Evolutionary conservation across 2,113 vertebrate species (phyloP), one percentile per base, ranked within the genome.

Genomic region (Lathamus discolor): DNA sequence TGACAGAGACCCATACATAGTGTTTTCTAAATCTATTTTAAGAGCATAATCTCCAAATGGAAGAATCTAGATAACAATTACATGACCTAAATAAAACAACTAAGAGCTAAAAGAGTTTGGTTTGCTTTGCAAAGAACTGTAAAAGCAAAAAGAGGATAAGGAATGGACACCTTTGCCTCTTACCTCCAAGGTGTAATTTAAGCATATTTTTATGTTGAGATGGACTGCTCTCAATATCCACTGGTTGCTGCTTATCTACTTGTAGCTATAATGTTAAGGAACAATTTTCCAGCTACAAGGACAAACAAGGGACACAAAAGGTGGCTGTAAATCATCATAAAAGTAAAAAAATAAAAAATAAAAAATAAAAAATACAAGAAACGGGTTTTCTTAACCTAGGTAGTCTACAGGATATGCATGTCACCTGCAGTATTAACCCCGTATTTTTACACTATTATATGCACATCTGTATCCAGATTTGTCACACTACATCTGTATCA

Each of bases 81-180:
- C 17, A 79, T 64, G 51, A 93, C 66, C 84, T 73, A 91, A 92
- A 93, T 92, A 96, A 80, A 91, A 81, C 19, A 92, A 78, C 51
- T 54, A 68, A 72, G 33, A 52, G 57, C 62, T 88, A 77, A 70
- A 94, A 68, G 14, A 86, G 81, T 67, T 64, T 41, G 27, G 11
- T 43, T 69, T 83, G 33, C 55, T 86, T 74, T 81, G 63, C n/a
- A 83, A 83, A 25, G 28, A 87, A 74, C 44, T 62, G 33, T 37
- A n/a, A 66, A 85, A 85, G 23, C 23, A 27, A 46, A 75, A 12
- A 78, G 6, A 69, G 19, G 61, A 49, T 33, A 77, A 61, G 35
- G 39, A 85, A 77, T 0, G 4, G 48, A 51, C 10, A 73, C 19
- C n/a, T 79, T 59, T 48, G 20, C 10, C 17, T 33, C 35, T 83